Conservation (phyloP, 92 coral and sea anemone genomes). For the Phymanthus crucifer region DNA sequence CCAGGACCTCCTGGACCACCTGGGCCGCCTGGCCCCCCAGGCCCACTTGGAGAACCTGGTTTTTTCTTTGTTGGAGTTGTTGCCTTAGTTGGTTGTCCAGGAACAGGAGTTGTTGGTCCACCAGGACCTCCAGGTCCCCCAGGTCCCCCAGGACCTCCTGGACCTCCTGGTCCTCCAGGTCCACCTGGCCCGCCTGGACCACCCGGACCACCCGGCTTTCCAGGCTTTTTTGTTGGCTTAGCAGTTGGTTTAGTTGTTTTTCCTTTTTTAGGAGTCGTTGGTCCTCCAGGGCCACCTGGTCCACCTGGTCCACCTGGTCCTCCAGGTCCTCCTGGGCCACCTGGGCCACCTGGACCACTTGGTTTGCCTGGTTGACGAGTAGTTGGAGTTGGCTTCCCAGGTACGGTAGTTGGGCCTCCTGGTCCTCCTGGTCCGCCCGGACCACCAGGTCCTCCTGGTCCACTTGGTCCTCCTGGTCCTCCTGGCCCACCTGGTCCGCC, state of each 20-base stretch:
- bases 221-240: constrained; percentile 71
- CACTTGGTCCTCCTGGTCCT: constrained; percentile 78
- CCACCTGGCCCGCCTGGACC: constrained; percentile 72
- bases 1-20: constrained; percentile 76
- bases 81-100: constrained; percentile 35
- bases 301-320: constrained; percentile 72
- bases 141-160: constrained; percentile 68
- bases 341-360: constrained; percentile 71
- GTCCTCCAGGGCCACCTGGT: constrained; percentile 83
- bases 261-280: constrained; percentile 62
- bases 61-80: constrained; percentile 45
- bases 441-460: constrained; percentile 74
- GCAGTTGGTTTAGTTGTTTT: constrained; percentile 72
- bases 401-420: constrained; percentile 55
- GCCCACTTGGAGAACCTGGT: constrained; percentile 68
- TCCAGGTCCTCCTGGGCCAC: constrained; percentile 83
- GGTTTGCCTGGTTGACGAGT: constrained; percentile 57
- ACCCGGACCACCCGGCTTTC: constrained; percentile 80
- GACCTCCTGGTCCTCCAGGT: constrained; percentile 72
- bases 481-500: constrained; percentile 85
- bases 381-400: constrained; percentile 55
- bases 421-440: constrained; percentile 76
- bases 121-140: constrained; percentile 80
- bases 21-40: constrained; percentile 80
- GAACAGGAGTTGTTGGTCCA: constrained; percentile 41